Base-by-base conservation (phyloP, 2,113 vertebrate species). In the Cettia cetti region DNA sequence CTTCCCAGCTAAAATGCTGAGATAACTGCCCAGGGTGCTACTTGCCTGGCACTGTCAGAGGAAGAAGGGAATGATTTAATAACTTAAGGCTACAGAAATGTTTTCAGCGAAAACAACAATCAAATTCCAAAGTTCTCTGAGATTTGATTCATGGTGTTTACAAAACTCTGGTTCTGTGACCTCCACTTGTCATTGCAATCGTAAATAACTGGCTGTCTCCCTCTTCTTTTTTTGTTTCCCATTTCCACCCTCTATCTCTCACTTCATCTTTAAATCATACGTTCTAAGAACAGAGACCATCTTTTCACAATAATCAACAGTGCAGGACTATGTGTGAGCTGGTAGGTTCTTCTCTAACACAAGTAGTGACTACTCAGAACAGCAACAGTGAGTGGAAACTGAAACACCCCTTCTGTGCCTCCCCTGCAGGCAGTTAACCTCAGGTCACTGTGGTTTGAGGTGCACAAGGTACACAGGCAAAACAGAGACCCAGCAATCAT, bases 61-160 rank as follows among this genome's bases (percentile, higher is more conserved):
- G 77, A 24, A 56, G 44, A 49, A 82, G 37, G 39, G 22, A 88
- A 31, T 90, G 70, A 93, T 90, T 95, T 95, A 89, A 63, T 74
- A 93, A 86, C 66, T 70, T 52, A 52, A 71, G 27, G 65, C 50
- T 86, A 82, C 45, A 95, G 35, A 82, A 80, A 80, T 31, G 42
- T 89, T 82, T 97, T 80, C 82, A 79, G 84, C 74, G 61, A 90
- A 79, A 95, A 61, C 59, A 91, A 84, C n/a, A 84, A 84, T 79
- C 69, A 49, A 35, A 92, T 93, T 88, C 90, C 66, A 70, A 91
- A 91, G 75, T 90, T 95, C 39, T 61, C 57, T 54, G 33, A 88
- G 78, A 88, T 91, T 87, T 80, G 81, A 95, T 95, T 95, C 87
- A 95, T 6, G 1, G 31, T 89, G 82, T 95, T 95, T 94, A 95